Base-by-base conservation (phyloP, 2,797 vertebrate species). In the Chiroxiphia lanceolata region DNA sequence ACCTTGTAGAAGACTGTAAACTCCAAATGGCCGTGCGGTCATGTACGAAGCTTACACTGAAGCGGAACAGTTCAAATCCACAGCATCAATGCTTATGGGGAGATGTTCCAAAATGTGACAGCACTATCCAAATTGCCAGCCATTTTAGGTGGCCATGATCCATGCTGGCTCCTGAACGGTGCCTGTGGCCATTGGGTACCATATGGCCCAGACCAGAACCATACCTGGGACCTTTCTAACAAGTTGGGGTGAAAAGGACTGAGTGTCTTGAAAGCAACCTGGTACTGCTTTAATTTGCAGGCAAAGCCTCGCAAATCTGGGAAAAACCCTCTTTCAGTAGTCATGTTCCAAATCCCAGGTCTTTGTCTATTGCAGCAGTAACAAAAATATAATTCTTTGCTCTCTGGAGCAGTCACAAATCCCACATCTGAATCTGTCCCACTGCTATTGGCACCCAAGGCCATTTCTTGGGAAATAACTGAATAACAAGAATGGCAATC, bases 81-180 rank as follows among this genome's bases (percentile, higher is more conserved):
- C 34, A 69, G 36, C n/a, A 53, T 18, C 19, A 51, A 15, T 4
- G 6, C 29, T 84, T 90, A 40, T n/a, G 16, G 23, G 14, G 8
- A 3, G 3, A 5, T 84, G 10, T 14, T 69, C 15, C 50, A 72
- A 47, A 94, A 76, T 45, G 13, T n/a, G n/a, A 22, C 45, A 50
- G 45, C 36, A 27, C 11, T 56, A 16, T 25, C 23, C 26, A 56
- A 79, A 86, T 20, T 23, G 11, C 7, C 1, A 4, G 9, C 12
- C 45, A 6, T 42, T 36, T 27, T 22, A 44, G 36, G 29, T 29
- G 21, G 29, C n/a, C 42, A 63, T 68, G 67, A 36, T 47, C 17
- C 16, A 6, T 9, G 13, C 36, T 47, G 36, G 10, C 40, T 79
- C 15, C 26, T 0, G 0, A 47, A 48, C 0, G 0, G 13, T 68